A percentile compares a stretch with the other conserved stretches of the same genome.
These are phyloP conservation scores for Acanthis flammea DNA, from an alignment of 2,797 vertebrate species.

Conservation along the genomic window DNA sequence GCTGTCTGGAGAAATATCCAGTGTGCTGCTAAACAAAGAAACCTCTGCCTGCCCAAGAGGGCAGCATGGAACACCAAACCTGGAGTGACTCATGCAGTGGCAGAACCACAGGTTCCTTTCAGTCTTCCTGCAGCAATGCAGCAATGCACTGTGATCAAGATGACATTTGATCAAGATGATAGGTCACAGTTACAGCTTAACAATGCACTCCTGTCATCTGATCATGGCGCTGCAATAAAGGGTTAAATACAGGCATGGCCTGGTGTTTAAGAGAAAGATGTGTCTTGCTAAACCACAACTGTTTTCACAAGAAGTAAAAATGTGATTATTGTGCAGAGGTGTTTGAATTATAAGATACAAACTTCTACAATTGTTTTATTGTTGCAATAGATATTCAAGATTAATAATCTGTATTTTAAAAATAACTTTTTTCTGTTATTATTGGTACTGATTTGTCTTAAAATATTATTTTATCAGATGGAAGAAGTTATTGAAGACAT, in stretches of 20 bases:
- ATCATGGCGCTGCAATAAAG: neutral
- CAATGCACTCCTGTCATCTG: neutral
- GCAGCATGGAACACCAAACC: neutral
- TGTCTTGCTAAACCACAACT: neutral
- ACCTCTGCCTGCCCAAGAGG: neutral
- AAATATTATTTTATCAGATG: slow-evolving; percentile 81
- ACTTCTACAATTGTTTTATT: neutral
- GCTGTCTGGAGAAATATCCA: neutral
- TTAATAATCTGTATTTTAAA: neutral
- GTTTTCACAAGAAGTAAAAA: neutral
- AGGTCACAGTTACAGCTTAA: neutral
- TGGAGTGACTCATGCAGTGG: neutral
- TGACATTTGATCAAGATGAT: neutral
- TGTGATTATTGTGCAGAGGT: neutral
- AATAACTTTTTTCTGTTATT: neutral
- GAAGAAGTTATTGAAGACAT: slow-evolving; percentile 95
- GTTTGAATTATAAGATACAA: neutral
- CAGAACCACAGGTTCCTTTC: neutral
- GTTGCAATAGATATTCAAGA: neutral
- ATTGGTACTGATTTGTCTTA: slow-evolving; percentile 8
- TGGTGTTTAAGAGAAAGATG: neutral
- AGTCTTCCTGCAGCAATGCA: neutral
- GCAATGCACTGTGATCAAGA: neutral
- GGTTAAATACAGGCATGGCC: neutral
- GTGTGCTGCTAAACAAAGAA: neutral